phyloP scores from a whole-genome alignment of 2,888 invertebrate genomes.

The Geotrupes spiniger region DNA sequence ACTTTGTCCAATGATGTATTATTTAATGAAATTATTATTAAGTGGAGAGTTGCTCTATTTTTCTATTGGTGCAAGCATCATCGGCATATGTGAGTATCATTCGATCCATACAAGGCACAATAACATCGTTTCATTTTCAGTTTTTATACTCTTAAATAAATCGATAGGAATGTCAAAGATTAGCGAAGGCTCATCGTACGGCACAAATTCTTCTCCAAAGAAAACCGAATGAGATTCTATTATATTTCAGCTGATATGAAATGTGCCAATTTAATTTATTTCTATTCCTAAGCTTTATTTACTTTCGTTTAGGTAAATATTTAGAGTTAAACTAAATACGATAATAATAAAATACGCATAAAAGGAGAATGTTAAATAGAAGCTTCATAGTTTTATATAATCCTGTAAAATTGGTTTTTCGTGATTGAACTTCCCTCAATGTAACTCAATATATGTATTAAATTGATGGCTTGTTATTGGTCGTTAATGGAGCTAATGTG shows the following conservation, averaged over 20 bases:
- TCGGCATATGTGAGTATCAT: constrained; percentile 73
- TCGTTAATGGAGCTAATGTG: too few relatives aligned
- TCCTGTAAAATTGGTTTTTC: too few relatives aligned
- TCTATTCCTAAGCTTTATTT: not conserved
- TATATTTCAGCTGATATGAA: not conserved
- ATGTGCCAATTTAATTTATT: constrained; percentile 7
- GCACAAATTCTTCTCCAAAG: constrained; percentile 49
- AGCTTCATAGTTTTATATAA: too few relatives aligned
- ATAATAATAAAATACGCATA: too few relatives aligned
- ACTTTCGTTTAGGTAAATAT: too few relatives aligned
- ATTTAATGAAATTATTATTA: constrained; percentile 62
- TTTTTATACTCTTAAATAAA: constrained; percentile 73
- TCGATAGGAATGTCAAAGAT: constrained; percentile 83
- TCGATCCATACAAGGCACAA: not conserved
- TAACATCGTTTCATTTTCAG: constrained; percentile 54
- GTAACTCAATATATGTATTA: too few relatives aligned
- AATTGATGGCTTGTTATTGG: too few relatives aligned
- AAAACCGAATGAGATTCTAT: constrained; percentile 13
- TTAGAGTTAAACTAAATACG: too few relatives aligned
- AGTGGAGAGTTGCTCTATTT: constrained; percentile 72
- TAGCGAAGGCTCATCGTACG: constrained; percentile 80
- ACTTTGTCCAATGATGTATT: constrained; percentile 70
- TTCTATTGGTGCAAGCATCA: constrained; percentile 65
- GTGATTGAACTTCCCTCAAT: too few relatives aligned
- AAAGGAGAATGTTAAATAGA: too few relatives aligned